These are phyloP conservation scores for Drosophila mimetica DNA, from an alignment of 2,888 invertebrate species.

Conservation along the genomic window DNA sequence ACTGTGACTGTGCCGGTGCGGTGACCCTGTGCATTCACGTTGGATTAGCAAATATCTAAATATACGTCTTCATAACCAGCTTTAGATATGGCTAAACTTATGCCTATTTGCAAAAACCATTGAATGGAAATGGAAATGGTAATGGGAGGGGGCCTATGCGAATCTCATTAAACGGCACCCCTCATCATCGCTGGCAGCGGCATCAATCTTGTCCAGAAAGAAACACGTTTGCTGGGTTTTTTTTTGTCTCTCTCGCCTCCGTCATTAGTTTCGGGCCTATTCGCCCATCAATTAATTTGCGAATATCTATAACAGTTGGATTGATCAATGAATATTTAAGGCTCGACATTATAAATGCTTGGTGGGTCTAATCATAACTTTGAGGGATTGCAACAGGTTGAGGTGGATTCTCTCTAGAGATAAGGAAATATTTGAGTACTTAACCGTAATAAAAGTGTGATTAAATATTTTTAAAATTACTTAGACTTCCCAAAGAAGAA, in stretches of 20 bases:
- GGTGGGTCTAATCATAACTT: neutral
- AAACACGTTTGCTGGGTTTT: conserved; percentile 39
- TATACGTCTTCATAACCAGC: conserved; percentile 4
- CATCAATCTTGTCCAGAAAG: conserved; percentile 28
- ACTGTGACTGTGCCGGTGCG: conserved; percentile 41
- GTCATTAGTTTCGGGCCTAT: conserved; percentile 24
- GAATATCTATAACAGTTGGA: conserved; percentile 44
- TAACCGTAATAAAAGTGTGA: too few relatives aligned
- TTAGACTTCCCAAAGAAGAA: too few relatives aligned
- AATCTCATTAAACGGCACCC: conserved; percentile 67
- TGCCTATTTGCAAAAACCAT: conserved; percentile 12
- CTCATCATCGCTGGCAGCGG: conserved; percentile 21
- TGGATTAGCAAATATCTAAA: conserved; percentile 29
- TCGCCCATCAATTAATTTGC: conserved; percentile 35
- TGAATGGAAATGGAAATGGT: conserved; percentile 9
- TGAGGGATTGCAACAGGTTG: neutral
- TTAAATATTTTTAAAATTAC: too few relatives aligned
- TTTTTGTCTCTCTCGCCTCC: conserved; percentile 3
- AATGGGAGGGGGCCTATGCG: conserved; percentile 16
- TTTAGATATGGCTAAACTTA: too few relatives aligned
- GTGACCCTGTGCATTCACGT: conserved; percentile 17
- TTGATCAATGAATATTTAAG: conserved; percentile 3
- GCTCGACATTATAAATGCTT: neutral
- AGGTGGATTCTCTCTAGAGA: too few relatives aligned
- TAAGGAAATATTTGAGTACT: too few relatives aligned